Evolutionary conservation across 1,140 invertebrate species (phyloP), one percentile per base, ranked within the genome.

Genomic region (Harpegnathos saltator): DNA sequence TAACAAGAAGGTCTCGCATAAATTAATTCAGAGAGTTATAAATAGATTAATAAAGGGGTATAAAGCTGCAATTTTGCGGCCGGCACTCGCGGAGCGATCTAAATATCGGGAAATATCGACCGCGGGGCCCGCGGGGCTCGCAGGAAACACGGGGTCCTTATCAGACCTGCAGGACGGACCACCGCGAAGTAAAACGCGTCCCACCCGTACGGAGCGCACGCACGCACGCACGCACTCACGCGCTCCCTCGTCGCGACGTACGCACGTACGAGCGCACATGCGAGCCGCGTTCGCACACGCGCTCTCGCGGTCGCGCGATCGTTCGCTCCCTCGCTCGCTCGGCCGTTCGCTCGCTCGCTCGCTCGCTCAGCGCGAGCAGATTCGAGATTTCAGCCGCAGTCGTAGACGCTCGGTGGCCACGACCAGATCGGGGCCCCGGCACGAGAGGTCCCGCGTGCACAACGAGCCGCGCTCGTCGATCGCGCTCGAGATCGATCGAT

Each of bases 341-440:
- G n/a, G n/a, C n/a, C 69, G 11, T 11, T 44, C 38, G 38, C 38
- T 44, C 38, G 58, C 48, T 68, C 82, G 59, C 73, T 77, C 82
- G 73, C 61, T 84, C 29, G 83, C 77, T 74, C 83, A 33, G 69
- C 65, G 68, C 85, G 58, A 87, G 74, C 72, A 83, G 89, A 85
- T 77, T 73, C 71, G 71, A 87, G 85, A 84, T 84, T 81, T 86
- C 85, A 24, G 66, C 68, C 85, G 89, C 92, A 92, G 89, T 93
- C 89, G 91, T 86, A 90, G 89, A 89, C 89, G 89, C 86, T 90
- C 90, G 75, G 61, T 89, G 88, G 83, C 89, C 87, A 90, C 90
- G 91, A 86, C 90, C 89, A 90, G 91, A 88, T 88, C 86, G 86
- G 68, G 71, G 77, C 19, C 54, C 72, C 24, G 82, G 78, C 63